A percentile compares a stretch with the other conserved stretches of the same genome.
These are phyloP conservation scores for Colletes gigas DNA, from an alignment of 1,140 invertebrate genomes.

Conservation along the genomic window DNA sequence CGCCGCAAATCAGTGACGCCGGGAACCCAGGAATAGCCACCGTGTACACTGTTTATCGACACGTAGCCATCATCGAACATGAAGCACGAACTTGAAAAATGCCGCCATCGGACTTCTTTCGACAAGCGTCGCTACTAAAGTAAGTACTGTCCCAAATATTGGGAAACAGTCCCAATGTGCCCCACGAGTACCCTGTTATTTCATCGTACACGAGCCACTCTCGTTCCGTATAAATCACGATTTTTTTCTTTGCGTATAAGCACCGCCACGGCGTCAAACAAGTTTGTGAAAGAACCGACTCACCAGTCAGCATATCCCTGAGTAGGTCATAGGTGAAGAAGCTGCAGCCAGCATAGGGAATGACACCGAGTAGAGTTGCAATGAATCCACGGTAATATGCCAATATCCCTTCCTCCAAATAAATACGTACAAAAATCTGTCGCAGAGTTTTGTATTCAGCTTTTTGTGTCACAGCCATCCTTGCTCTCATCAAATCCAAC, in stretches of 20 bases:
- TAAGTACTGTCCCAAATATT: constrained; percentile 68
- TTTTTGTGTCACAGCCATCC: constrained; percentile 97
- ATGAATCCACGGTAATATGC: constrained; percentile 94
- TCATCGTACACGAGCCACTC: constrained; percentile 61
- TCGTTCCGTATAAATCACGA: constrained; percentile 56
- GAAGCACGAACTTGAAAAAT: constrained; percentile 73
- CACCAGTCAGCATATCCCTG: constrained; percentile 91
- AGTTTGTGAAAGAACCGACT: constrained; percentile 62
- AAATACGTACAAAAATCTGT: constrained; percentile 92
- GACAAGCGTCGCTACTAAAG: constrained; percentile 69
- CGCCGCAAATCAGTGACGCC: constrained; percentile 91
- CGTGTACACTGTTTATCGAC: constrained; percentile 77
- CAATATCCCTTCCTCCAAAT: constrained; percentile 88
- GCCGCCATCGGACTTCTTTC: constrained; percentile 71
- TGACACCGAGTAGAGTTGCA: constrained; percentile 95
- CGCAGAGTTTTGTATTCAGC: constrained; percentile 84
- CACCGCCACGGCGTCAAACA: constrained; percentile 45
- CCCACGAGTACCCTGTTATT: constrained; percentile 68
- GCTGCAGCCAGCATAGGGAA: constrained; percentile 98
- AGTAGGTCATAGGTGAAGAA: constrained; percentile 99
- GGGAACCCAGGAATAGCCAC: constrained; percentile 74
- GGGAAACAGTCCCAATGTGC: constrained; percentile 69
- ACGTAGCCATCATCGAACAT: constrained; percentile 76
- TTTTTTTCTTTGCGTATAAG: constrained; percentile 50
- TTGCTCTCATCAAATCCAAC: constrained; percentile 96